These are phyloP conservation scores for Crocidura indochinensis DNA, from an alignment of 2,797 vertebrate genomes.

Conservation along the genomic window DNA sequence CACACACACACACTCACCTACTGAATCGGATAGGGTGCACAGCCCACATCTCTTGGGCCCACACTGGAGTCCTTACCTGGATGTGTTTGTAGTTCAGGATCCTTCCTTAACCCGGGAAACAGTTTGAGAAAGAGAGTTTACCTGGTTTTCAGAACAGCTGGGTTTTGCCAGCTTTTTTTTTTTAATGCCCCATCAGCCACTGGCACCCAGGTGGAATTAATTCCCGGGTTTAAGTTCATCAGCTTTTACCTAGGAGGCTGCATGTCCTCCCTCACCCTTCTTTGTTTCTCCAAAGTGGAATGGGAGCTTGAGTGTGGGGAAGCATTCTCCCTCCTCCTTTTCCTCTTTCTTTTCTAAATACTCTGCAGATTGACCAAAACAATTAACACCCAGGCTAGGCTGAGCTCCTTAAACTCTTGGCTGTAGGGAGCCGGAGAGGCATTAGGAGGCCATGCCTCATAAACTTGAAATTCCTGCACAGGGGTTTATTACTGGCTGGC, in stretches of 20 bases:
- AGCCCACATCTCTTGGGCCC: neutral
- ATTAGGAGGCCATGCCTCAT: conserved; percentile 86
- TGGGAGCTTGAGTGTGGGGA: conserved; percentile 62
- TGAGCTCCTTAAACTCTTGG: conserved; percentile 76
- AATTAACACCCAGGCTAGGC: conserved; percentile 82
- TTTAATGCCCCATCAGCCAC: neutral
- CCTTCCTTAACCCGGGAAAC: neutral
- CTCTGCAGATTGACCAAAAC: conserved; percentile 80
- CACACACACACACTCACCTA: too few species aligned
- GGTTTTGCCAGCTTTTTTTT: neutral
- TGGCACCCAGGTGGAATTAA: neutral
- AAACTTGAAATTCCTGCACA: conserved; percentile 85
- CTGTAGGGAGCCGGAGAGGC: conserved; percentile 73
- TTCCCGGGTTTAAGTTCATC: too few species aligned
- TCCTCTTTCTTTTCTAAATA: conserved; percentile 53
- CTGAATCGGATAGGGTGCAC: too few species aligned
- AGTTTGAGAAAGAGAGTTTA: conserved; percentile 28
- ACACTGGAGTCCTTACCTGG: conserved; percentile 49
- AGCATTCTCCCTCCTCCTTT: neutral
- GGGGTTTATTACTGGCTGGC: conserved; percentile 82
- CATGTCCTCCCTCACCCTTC: neutral
- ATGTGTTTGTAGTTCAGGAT: neutral
- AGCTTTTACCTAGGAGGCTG: neutral
- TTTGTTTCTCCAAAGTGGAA: conserved; percentile 71
- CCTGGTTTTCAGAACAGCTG: conserved; percentile 28